phyloP scores from a whole-genome alignment of 2,888 invertebrate species.

The Tiliacea citrago region DNA sequence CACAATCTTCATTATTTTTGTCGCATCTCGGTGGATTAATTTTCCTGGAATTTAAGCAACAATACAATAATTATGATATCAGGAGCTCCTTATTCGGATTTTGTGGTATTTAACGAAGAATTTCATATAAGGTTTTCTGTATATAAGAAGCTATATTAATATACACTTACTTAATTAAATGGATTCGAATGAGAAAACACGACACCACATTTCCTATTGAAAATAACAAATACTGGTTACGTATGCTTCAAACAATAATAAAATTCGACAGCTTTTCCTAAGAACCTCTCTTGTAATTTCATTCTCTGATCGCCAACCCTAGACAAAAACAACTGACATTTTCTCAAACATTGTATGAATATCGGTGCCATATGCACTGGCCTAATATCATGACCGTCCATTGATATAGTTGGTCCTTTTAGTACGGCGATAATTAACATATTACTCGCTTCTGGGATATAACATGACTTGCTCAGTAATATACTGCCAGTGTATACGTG shows the following conservation, averaged over 20 bases:
- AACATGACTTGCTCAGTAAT: constrained; percentile 23
- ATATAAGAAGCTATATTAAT: not conserved
- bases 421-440: constrained; percentile 57
- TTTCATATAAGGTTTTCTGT: not conserved
- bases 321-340: constrained; percentile 68
- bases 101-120: not conserved
- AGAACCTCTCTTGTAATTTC: not conserved
- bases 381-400: constrained; percentile 36
- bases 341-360: constrained; percentile 75
- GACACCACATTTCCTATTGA: no score
- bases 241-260: not conserved
- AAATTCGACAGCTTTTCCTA: not conserved
- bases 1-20: constrained; percentile 1
- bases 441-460: constrained; percentile 44
- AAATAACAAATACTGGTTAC: no score
- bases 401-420: constrained; percentile 58
- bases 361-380: constrained; percentile 73
- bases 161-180: not conserved
- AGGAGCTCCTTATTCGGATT: not conserved
- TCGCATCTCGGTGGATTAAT: not conserved
- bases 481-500: constrained; percentile 9
- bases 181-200: not conserved
- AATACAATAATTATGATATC: not conserved
- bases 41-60: constrained; percentile 7
- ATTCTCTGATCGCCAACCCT: constrained; percentile 42